Conservation (phyloP, 2,113 vertebrate genomes). For the Brienomyrus brachyistius region DNA sequence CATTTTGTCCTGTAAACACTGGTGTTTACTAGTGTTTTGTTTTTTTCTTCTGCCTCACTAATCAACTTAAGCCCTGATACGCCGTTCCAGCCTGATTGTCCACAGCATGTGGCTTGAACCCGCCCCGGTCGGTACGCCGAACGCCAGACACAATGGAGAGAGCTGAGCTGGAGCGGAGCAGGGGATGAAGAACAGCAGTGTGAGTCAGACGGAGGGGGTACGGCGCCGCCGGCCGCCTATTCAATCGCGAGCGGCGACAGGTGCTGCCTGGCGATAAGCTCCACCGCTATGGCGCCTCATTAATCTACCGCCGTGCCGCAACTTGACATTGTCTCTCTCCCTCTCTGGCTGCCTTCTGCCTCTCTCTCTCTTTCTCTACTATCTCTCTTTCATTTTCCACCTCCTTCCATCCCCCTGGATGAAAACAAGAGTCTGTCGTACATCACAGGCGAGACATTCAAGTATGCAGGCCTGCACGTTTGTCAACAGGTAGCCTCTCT, state of each 20-base stretch:
- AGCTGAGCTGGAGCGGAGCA: background rate
- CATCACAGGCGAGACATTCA: background rate
- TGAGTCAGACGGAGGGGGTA: background rate
- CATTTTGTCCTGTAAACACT: background rate
- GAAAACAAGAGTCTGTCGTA: background rate
- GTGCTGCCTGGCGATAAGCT: background rate
- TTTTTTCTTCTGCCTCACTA: background rate
- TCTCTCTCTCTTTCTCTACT: background rate
- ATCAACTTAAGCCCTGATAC: background rate
- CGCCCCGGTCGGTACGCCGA: background rate
- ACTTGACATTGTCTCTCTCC: slow-evolving; percentile 6
- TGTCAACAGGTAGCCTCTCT: background rate
- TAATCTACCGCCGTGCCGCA: background rate
- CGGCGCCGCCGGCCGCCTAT: background rate
- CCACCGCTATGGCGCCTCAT: background rate
- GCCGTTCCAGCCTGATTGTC: background rate
- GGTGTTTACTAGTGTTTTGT: background rate
- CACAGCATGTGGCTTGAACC: background rate
- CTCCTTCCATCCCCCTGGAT: background rate
- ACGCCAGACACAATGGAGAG: background rate
- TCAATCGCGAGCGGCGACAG: background rate
- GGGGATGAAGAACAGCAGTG: background rate
- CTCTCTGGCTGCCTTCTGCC: background rate
- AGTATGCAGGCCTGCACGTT: background rate
- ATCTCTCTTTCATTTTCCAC: background rate